Conservation (phyloP, 2,797 vertebrate species). For the Taeniopygia guttata region DNA sequence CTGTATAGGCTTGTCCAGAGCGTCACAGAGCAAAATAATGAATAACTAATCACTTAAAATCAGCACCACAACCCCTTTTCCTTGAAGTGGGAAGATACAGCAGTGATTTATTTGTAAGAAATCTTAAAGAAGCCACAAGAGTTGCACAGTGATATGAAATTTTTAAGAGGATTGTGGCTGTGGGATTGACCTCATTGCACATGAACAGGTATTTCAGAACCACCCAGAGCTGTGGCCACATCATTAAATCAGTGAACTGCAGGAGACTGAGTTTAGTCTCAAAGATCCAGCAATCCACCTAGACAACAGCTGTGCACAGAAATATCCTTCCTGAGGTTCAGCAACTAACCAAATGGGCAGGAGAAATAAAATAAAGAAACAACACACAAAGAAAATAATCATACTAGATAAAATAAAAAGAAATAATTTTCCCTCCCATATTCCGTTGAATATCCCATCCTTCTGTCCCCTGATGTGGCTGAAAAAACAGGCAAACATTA, state of each 20-base stretch:
- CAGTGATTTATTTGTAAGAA: background rate
- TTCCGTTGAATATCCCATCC: background rate
- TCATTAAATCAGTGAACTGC: background rate
- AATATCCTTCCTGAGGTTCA: background rate
- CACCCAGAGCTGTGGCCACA: background rate
- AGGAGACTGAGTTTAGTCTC: background rate
- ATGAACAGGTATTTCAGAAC: background rate
- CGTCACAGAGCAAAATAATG: background rate
- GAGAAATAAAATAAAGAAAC: background rate
- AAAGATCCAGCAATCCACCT: background rate
- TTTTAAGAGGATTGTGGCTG: background rate
- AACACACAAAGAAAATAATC: background rate
- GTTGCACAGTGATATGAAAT: background rate
- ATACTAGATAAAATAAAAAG: background rate
- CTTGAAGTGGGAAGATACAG: background rate
- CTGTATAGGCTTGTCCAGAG: background rate
- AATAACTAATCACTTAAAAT: background rate
- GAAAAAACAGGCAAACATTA: conserved; percentile 14
- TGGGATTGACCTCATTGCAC: background rate
- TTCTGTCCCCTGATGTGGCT: background rate
- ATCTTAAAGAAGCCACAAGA: background rate
- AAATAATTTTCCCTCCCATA: background rate
- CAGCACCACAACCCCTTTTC: background rate
- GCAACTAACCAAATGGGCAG: background rate
- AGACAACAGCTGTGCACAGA: background rate